Conservation (phyloP, 2,113 vertebrate genomes). For the Trematocara variabile region DNA sequence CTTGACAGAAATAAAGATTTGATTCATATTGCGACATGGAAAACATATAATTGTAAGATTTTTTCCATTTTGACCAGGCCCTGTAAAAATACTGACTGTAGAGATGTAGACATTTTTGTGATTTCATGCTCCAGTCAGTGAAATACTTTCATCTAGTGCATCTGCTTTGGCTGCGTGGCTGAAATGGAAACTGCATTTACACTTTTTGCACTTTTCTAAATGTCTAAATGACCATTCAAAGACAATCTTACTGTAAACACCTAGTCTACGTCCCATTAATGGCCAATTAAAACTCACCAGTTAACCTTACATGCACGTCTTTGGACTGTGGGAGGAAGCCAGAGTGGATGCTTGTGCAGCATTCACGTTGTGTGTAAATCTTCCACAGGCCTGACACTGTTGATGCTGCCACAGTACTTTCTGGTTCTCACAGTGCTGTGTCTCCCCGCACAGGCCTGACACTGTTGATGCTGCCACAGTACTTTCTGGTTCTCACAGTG, state of each 20-base stretch:
- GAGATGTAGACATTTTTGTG: neutral
- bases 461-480: fast-evolving
- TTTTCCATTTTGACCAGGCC: neutral
- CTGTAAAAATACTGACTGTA: neutral
- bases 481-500: neutral
- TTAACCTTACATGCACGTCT: neutral
- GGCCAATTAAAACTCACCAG: neutral
- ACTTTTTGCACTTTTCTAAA: neutral
- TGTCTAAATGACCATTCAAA: neutral
- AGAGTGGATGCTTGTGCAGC: fast-evolving
- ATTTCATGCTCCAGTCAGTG: neutral
- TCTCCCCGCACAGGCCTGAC: neutral
- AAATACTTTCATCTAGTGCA: neutral
- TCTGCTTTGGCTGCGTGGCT: neutral
- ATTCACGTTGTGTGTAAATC: neutral
- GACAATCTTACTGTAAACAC: neutral
- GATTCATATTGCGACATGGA: neutral
- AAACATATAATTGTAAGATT: neutral
- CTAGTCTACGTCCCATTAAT: neutral
- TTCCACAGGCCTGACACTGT: neutral
- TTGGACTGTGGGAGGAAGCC: neutral
- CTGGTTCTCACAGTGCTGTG: neutral
- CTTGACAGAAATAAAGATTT: neutral
- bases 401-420: fast-evolving
- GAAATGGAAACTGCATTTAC: neutral